Evolutionary conservation across 2,888 invertebrate species (phyloP).

Genomic region (Cheilosia pagana): DNA sequence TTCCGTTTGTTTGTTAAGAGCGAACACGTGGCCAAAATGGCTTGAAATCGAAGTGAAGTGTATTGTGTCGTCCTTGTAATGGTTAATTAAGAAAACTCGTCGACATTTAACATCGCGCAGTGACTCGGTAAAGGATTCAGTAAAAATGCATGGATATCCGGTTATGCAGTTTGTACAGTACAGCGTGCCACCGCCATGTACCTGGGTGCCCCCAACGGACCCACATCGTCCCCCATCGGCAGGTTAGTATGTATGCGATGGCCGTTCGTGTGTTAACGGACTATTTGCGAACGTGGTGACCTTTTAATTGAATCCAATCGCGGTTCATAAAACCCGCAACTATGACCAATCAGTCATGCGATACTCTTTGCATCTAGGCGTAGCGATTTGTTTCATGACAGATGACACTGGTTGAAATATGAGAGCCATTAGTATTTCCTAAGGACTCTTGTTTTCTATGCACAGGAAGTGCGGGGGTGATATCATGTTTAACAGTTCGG

Average conservation of each 20-base stretch:
- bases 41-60: slow-evolving; percentile 51
- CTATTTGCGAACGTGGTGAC: slow-evolving; percentile 29
- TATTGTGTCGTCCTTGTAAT: slow-evolving; percentile 2
- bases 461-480: slow-evolving; percentile 45
- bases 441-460: slow-evolving; percentile 45
- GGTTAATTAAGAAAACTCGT: slow-evolving; percentile 35
- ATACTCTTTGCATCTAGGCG: slow-evolving; percentile 28
- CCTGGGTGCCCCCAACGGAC: slow-evolving; percentile 82
- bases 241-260: slow-evolving; percentile 69
- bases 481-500: slow-evolving; percentile 17
- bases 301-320: slow-evolving; percentile 46
- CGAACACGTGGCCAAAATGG: slow-evolving; percentile 68
- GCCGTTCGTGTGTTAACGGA: not conserved
- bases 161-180: slow-evolving; percentile 88
- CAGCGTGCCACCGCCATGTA: slow-evolving; percentile 84
- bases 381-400: slow-evolving; percentile 28
- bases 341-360: slow-evolving; percentile 64
- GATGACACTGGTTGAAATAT: slow-evolving; percentile 50
- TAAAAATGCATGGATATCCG: slow-evolving; percentile 86
- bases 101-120: slow-evolving; percentile 13
- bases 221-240: slow-evolving; percentile 79
- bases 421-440: slow-evolving; percentile 61
- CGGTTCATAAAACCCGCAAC: slow-evolving; percentile 44
- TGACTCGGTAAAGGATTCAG: slow-evolving; percentile 53
- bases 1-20: slow-evolving; percentile 27